Evolutionary conservation across 2,113 vertebrate species (phyloP), one percentile per base, ranked within the genome.

Genomic region (Gasterosteus aculeatus): DNA sequence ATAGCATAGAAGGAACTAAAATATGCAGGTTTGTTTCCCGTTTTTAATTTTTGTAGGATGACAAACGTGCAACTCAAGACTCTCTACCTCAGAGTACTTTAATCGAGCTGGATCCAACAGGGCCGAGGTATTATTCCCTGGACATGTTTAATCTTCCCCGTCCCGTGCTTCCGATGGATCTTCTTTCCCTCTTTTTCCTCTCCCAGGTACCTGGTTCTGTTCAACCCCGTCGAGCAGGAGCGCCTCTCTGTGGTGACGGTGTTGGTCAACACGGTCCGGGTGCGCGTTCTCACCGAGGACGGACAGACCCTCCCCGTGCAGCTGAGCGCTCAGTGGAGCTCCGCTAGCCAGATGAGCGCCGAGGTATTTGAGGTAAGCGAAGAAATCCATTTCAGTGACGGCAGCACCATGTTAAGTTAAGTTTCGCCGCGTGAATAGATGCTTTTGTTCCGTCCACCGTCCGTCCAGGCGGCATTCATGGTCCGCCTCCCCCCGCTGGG

Each of bases 171-270:
- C 19, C 77, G 42, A 86, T 62, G 35, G 46, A 39, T 35, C 67
- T 49, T 53, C 22, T 1, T 11, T 26, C 12, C 22, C 33, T 63
- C 19, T 11, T 31, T 10, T 26, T 4, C 0, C 35, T 9, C 29
- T 4, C 0, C 77, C 88, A 99, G 98, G 89, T 98, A 96, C 41
- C 81, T 99, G 88, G 96, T 99, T 77, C 90, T 98, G 18, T 98
- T 97, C 90, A 99, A 99, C 92, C 95, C 96, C 0, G 80, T 98
- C 69, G 98, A 97, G 77, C 96, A 97, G 87, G 97, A 98, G 63
- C 95, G 95, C 7, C 92, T 98, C 85, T 96, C 94, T 0, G 29
- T 95, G 2, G 95, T 98, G 73, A 95, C 94, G 0, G 90, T 98
- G 71, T 88, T 97, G 82, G 96, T 99, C 81, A 96, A 93, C 93